phyloP scores from a whole-genome alignment of 1,140 invertebrate genomes.

The Episyrphus balteatus region DNA sequence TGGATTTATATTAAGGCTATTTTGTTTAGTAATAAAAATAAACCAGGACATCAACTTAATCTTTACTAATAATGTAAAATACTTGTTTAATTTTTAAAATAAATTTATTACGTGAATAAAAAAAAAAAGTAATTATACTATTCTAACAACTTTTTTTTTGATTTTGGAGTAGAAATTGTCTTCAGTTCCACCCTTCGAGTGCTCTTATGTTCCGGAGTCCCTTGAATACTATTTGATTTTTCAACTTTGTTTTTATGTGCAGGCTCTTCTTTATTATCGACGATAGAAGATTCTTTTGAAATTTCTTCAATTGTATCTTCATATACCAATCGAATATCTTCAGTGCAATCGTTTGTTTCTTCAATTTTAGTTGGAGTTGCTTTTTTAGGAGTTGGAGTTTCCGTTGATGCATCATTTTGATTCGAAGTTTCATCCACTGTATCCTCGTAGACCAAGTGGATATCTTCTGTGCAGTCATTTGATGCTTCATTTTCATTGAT shows the following conservation, averaged over 20 bases:
- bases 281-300: slow-evolving; percentile 7
- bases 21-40: too few relatives aligned
- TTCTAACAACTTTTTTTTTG: slow-evolving; percentile 43
- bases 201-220: slow-evolving; percentile 38
- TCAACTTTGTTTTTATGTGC: slow-evolving; percentile 18
- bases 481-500: not conserved
- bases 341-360: slow-evolving; percentile 34
- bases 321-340: slow-evolving; percentile 56
- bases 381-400: slow-evolving; percentile 15
- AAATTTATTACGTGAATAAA: too few relatives aligned
- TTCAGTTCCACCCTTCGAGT: slow-evolving; percentile 55
- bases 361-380: slow-evolving; percentile 35
- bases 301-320: slow-evolving; percentile 40
- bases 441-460: slow-evolving; percentile 55
- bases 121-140: slow-evolving; percentile 4
- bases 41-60: too few relatives aligned
- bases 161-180: slow-evolving; percentile 63
- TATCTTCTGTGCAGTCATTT: slow-evolving; percentile 44
- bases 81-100: too few relatives aligned
- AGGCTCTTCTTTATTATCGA: slow-evolving; percentile 4
- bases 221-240: slow-evolving; percentile 8
- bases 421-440: slow-evolving; percentile 16
- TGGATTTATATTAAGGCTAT: too few relatives aligned
- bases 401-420: not conserved
- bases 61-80: too few relatives aligned